phyloP scores from a whole-genome alignment of 1,140 invertebrate species.

The Drosophila carrolli region DNA sequence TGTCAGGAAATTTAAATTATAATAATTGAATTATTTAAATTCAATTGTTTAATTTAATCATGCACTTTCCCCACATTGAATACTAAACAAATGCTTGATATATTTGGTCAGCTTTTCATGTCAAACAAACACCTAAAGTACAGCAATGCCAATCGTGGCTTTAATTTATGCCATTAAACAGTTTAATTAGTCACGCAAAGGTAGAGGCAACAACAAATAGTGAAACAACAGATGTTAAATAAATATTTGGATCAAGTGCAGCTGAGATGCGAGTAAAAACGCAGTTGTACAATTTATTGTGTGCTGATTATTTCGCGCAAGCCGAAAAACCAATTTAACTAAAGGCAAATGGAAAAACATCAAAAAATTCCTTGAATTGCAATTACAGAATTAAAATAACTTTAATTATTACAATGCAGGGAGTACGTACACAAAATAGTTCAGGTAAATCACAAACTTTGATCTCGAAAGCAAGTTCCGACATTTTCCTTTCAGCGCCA shows the following conservation, averaged over 20 bases:
- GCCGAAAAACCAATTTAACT: conserved; percentile 51
- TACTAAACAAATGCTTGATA: conserved; percentile 2
- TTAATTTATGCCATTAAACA: conserved; percentile 68
- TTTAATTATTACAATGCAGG: conserved; percentile 18
- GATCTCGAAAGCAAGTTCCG: conserved; percentile 16
- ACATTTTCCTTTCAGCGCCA: conserved; percentile 30
- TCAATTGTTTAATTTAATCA: neutral
- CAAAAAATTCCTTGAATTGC: neutral
- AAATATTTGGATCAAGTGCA: conserved; percentile 47
- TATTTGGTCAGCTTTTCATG: conserved; percentile 33
- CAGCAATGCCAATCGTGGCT: conserved; percentile 26
- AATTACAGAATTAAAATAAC: conserved; percentile 2
- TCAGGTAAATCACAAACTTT: conserved; percentile 34
- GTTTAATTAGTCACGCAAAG: conserved; percentile 62
- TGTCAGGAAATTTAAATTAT: neutral
- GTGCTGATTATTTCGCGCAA: conserved; percentile 46
- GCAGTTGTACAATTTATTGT: conserved; percentile 37
- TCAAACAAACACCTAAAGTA: conserved; percentile 9
- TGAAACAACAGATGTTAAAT: conserved; percentile 59
- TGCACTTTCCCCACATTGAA: neutral
- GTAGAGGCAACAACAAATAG: conserved; percentile 10
- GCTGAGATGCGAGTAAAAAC: conserved; percentile 28
- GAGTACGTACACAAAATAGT: conserved; percentile 10
- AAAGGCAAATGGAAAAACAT: conserved; percentile 16
- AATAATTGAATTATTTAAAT: neutral